Conservation (phyloP, 2,888 invertebrate species). For the Eubasilissa splendida region DNA sequence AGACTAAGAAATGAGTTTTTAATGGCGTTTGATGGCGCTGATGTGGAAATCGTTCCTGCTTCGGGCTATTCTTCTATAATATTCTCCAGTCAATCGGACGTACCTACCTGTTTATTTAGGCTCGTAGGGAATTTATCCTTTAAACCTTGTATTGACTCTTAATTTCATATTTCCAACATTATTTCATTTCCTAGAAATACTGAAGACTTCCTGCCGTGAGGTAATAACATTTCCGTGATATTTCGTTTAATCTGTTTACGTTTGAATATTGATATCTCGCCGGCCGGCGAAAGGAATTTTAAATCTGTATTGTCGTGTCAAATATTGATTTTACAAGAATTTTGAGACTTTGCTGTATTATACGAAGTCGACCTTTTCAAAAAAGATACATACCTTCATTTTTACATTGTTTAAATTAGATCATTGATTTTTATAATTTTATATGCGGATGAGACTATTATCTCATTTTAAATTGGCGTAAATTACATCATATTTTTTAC, state of each 20-base stretch:
- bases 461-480: too few relatives aligned
- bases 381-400: too few relatives aligned
- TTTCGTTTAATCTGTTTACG: conserved; percentile 25
- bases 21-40: conserved; percentile 57
- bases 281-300: conserved; percentile 12
- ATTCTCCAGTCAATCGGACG: conserved; percentile 7
- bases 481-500: too few relatives aligned
- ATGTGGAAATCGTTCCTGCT: conserved; percentile 56
- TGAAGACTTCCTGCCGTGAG: not conserved
- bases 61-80: conserved; percentile 52
- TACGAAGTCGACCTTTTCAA: too few relatives aligned
- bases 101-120: conserved; percentile 22
- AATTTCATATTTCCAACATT: conserved; percentile 24
- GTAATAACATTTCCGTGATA: conserved; percentile 22
- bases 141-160: conserved; percentile 29
- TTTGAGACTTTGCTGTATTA: not conserved
- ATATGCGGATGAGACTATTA: too few relatives aligned
- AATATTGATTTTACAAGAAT: conserved; percentile 9
- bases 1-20: conserved; percentile 58
- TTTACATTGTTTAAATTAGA: too few relatives aligned
- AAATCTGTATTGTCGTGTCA: conserved; percentile 14
- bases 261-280: conserved; percentile 23
- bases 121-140: conserved; percentile 23
- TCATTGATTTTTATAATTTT: too few relatives aligned
- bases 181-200: conserved; percentile 8